Evolutionary conservation across 2,797 vertebrate species (phyloP).

Genomic region (Galago senegalensis): DNA sequence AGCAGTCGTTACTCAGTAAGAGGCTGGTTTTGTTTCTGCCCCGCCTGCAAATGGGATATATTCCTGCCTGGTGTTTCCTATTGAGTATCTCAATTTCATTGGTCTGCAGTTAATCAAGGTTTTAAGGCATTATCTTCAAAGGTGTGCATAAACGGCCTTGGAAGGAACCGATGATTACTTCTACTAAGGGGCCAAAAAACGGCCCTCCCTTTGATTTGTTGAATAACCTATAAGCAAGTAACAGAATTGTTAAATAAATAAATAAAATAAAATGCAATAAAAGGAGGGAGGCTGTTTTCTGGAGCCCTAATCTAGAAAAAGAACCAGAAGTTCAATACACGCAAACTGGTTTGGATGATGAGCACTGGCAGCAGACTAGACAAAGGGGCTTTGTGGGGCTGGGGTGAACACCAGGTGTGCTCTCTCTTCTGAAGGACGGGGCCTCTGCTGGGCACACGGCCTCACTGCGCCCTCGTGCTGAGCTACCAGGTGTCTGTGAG

Average conservation of each 20-base stretch:
- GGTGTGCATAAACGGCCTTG: not conserved
- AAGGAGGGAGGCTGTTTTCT: not conserved
- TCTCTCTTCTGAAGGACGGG: too few species aligned
- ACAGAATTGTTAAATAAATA: not conserved
- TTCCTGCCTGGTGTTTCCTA: not conserved
- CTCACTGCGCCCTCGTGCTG: rapidly evolving
- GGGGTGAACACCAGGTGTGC: not conserved
- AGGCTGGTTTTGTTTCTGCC: not conserved
- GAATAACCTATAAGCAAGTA: not conserved
- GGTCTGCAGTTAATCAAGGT: too few species aligned
- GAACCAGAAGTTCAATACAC: not conserved
- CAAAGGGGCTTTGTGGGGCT: not conserved
- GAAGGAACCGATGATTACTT: not conserved
- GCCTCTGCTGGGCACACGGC: rapidly evolving
- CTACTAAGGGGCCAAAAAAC: not conserved
- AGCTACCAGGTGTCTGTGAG: too few species aligned
- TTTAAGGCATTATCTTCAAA: not conserved
- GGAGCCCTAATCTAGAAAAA: not conserved
- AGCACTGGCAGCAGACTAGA: not conserved
- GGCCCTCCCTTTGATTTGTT: not conserved
- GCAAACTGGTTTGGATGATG: not conserved
- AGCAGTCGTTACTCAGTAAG: rapidly evolving
- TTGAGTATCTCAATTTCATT: rapidly evolving
- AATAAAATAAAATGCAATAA: too few species aligned
- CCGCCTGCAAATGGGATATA: not conserved